phyloP scores from a whole-genome alignment of 2,888 invertebrate species.

The Augochlorella aurata region DNA sequence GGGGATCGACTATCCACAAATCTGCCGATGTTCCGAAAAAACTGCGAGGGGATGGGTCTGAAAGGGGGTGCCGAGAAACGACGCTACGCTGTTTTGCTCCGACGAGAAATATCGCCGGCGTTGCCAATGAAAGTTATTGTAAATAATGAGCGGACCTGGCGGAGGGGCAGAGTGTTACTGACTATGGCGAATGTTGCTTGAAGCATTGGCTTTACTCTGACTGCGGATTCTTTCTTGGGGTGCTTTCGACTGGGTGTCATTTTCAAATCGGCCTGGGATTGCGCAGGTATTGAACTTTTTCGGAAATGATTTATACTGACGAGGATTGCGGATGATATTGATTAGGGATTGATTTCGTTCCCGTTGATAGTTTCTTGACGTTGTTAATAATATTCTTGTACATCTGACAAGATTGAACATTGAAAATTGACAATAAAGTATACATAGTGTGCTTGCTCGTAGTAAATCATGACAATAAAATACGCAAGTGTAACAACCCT shows the following conservation, averaged over 20 bases:
- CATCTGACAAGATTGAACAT: too few relatives aligned
- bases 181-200: slow-evolving; percentile 16
- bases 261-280: not conserved
- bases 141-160: slow-evolving; percentile 38
- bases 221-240: not conserved
- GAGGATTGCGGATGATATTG: not conserved
- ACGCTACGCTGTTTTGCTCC: slow-evolving; percentile 32
- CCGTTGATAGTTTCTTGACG: not conserved
- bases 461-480: too few relatives aligned
- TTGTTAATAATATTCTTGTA: too few relatives aligned
- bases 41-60: not conserved
- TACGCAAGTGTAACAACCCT: too few relatives aligned
- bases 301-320: not conserved
- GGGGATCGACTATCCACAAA: slow-evolving; percentile 56
- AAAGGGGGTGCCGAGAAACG: not conserved
- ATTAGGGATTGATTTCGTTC: not conserved
- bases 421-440: too few relatives aligned
- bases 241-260: not conserved
- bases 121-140: slow-evolving; percentile 54
- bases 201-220: not conserved
- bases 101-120: slow-evolving; percentile 31
- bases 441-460: too few relatives aligned
- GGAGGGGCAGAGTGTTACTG: slow-evolving; percentile 29
- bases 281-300: not conserved
- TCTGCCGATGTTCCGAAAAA: slow-evolving; percentile 51